phyloP scores from a whole-genome alignment of 2,113 vertebrate species.

The Eira barbara region DNA sequence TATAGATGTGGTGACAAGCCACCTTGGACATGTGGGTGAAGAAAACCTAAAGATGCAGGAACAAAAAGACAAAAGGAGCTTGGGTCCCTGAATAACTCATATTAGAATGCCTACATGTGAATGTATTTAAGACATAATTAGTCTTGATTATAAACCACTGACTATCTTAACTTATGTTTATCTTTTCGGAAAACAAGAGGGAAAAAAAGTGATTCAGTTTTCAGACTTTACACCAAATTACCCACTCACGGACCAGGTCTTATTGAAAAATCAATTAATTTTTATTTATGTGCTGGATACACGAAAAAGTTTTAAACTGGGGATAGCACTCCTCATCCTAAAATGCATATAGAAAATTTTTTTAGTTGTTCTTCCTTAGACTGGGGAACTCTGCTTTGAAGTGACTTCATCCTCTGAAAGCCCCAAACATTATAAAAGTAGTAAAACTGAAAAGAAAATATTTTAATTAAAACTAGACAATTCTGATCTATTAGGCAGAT shows the following conservation, averaged over 20 bases:
- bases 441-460: constrained; percentile 30
- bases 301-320: constrained; percentile 34
- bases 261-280: not conserved
- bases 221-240: not conserved
- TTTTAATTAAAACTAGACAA: constrained; percentile 16
- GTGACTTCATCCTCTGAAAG: not conserved
- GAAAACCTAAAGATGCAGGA: not conserved
- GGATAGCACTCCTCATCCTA: not conserved
- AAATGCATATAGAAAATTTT: not conserved
- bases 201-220: not conserved
- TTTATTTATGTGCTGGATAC: not conserved
- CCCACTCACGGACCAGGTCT: not conserved
- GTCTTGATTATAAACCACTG: not conserved
- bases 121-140: not conserved
- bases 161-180: not conserved
- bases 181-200: not conserved
- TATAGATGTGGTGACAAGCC: not conserved
- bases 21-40: not conserved
- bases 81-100: not conserved
- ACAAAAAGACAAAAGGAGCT: not conserved
- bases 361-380: not conserved
- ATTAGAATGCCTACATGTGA: not conserved
- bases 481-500: not conserved
- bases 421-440: not conserved
- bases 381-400: not conserved